Conservation (phyloP, 53 echinoderm and acorn worm species). For the Holothuria leucospilota region DNA sequence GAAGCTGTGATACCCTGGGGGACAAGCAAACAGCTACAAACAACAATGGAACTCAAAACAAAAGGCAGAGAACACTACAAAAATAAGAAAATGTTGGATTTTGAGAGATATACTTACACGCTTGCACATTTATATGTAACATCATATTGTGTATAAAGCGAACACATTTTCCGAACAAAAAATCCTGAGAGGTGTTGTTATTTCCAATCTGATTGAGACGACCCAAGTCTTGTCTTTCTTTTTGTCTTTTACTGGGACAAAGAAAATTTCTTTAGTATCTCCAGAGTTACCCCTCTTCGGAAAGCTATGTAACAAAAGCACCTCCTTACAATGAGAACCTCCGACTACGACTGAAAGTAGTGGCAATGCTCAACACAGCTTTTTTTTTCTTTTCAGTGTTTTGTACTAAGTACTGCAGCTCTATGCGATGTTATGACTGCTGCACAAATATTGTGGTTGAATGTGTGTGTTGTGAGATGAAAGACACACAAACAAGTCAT, state of each 20-base stretch:
- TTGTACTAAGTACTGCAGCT: conserved; percentile 3
- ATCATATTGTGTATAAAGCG: conserved; percentile 39
- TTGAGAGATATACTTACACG: conserved; percentile 40
- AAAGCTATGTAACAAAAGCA: neutral
- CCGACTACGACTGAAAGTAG: conserved; percentile 23
- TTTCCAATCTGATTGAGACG: too few species aligned
- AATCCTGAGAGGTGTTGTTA: neutral
- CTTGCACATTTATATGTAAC: conserved; percentile 56
- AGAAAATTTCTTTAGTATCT: too few species aligned
- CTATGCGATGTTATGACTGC: conserved; percentile 42
- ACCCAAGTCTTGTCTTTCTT: too few species aligned
- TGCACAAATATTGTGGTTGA: conserved; percentile 48
- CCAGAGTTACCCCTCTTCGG: too few species aligned
- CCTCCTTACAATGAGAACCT: conserved; percentile 33
- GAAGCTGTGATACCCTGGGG: too few species aligned
- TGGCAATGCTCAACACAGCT: conserved; percentile 24
- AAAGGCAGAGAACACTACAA: too few species aligned
- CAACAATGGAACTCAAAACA: too few species aligned
- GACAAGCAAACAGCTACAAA: too few species aligned
- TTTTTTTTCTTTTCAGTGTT: conserved; percentile 36
- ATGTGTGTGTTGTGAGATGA: conserved; percentile 35
- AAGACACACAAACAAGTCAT: conserved; percentile 39
- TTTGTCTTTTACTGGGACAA: too few species aligned
- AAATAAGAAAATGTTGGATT: too few species aligned
- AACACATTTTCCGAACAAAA: conserved; percentile 43